phyloP scores from a whole-genome alignment of 35 echinoderm and acorn worm genomes.

The Heliocidaris erythrogramma region DNA sequence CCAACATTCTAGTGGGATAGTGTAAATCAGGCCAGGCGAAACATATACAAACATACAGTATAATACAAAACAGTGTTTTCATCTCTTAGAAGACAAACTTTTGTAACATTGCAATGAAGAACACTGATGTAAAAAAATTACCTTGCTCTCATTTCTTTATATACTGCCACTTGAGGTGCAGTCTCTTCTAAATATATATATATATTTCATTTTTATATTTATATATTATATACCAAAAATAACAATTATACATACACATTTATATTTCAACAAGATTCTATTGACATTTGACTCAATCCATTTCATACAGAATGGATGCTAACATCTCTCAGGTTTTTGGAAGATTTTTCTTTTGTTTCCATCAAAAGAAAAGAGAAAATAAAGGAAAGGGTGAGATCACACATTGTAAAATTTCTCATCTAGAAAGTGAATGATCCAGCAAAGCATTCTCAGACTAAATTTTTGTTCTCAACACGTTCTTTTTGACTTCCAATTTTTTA shows the following conservation, averaged over 20 bases:
- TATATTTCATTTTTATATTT: conserved; percentile 44
- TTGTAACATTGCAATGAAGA: background rate
- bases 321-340: background rate
- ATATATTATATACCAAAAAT: conserved; percentile 47
- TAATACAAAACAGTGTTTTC: background rate
- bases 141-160: conserved; percentile 26
- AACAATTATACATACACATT: conserved; percentile 44
- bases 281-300: background rate
- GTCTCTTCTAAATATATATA: conserved; percentile 43
- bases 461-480: background rate
- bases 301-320: background rate
- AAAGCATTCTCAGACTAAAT: background rate
- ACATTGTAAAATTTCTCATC: background rate
- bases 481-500: background rate
- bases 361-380: background rate
- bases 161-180: conserved; percentile 10
- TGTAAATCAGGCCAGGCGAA: background rate
- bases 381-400: background rate
- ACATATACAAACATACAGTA: background rate
- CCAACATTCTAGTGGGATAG: too few relatives aligned
- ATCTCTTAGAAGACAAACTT: background rate
- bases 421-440: background rate
- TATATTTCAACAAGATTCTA: background rate
- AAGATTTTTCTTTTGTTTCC: background rate
- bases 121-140: conserved; percentile 27